Base-by-base conservation (phyloP, 1,140 invertebrate species). In the Cepaea nemoralis region DNA sequence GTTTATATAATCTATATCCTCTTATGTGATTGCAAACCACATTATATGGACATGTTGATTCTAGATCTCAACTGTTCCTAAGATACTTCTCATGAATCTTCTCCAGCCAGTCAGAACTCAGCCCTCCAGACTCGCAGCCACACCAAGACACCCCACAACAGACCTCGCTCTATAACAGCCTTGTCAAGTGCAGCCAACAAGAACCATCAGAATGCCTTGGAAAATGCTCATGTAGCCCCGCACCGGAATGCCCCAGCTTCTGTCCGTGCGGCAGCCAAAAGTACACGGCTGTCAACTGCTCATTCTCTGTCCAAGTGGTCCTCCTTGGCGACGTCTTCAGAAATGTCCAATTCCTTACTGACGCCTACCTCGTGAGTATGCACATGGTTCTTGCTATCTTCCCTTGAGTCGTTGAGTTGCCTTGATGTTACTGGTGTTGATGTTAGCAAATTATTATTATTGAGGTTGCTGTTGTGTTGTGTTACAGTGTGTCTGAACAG, bases 271-370 rank as follows among this genome's bases (percentile, higher is more conserved):
- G 73, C 82, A 33, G 33, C 80, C 24, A 85, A 70, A 84, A 70
- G 27, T 73, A 31, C 33, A 24, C 40, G 69, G 19, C 66, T n/a
- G 16, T 50, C 67, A 22, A 35, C 67, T 24, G 69, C 42, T n/a
- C 59, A 69, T 37, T 27, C 14, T 42, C 45, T 84, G 37, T 87
- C 87, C 76, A 90, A 90, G 82, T 90, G 89, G 89, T 87, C 86
- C 24, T 89, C 89, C 5, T 77, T 87, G 78, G 85, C 85, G 27
- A 88, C 85, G 55, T 83, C 85, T 22, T 71, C 82, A 27, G 85
- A 85, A 31, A 82, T 86, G 63, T 82, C 82, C 50, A 84, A 85
- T 75, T 69, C 82, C 35, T 31, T 42, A 19, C 75, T 86, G 19
- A 84, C 81, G 27, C 76, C 84, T 19, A 80, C 79, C 75, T 85